phyloP scores from a whole-genome alignment of 2,888 invertebrate genomes.

The Chamaedrilus cognettii region DNA sequence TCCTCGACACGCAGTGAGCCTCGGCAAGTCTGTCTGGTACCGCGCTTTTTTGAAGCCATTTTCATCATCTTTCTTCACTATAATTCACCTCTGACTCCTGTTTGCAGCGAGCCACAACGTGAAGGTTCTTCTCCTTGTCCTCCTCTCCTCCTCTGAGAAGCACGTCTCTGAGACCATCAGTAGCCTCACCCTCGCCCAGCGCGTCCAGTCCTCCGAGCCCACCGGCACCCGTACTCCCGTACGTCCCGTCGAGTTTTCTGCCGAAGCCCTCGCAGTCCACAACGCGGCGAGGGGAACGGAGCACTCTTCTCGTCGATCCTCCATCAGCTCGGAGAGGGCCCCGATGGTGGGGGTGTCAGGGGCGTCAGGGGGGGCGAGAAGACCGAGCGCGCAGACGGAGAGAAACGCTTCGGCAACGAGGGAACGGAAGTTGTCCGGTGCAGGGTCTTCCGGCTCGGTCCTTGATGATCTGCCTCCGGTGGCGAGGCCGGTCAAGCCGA shows the following conservation, averaged over 20 bases:
- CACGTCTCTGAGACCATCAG: conserved; percentile 22
- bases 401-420: not conserved
- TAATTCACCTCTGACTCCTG: not conserved
- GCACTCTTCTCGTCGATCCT: not conserved
- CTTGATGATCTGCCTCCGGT: not conserved
- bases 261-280: not conserved
- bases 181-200: conserved; percentile 23
- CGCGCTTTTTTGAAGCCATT: too few species aligned
- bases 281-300: too few species aligned
- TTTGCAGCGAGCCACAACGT: not conserved
- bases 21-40: too few species aligned
- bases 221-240: not conserved
- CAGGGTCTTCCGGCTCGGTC: not conserved
- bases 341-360: not conserved
- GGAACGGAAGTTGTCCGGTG: not conserved
- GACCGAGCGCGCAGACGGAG: not conserved
- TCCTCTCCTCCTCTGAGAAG: conserved; percentile 4
- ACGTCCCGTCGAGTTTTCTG: not conserved
- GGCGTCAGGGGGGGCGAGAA: too few species aligned
- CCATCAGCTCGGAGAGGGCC: not conserved
- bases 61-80: not conserved
- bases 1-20: too few species aligned
- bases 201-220: conserved; percentile 15
- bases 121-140: conserved; percentile 9
- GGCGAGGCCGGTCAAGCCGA: not conserved